These are phyloP conservation scores for Harmothoe impar DNA, from an alignment of 2,888 invertebrate genomes.

Conservation along the genomic window DNA sequence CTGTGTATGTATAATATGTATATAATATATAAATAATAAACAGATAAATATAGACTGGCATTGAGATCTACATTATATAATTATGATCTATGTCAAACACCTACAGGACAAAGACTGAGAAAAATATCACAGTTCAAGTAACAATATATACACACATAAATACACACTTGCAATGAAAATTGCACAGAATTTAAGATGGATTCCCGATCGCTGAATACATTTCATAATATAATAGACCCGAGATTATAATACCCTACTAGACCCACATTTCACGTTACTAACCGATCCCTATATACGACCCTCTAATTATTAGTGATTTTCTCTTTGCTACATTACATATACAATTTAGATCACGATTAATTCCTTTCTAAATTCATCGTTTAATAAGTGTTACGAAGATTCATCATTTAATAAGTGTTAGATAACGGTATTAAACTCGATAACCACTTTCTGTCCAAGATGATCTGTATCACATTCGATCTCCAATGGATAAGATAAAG, in stretches of 20 bases:
- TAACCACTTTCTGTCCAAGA: background rate
- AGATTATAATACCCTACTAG: too few species aligned
- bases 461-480: background rate
- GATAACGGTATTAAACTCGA: background rate
- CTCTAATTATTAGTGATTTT: too few species aligned
- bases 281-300: too few species aligned
- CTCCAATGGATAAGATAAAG: background rate
- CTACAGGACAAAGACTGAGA: constrained; percentile 15
- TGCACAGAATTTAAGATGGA: background rate
- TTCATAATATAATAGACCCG: background rate
- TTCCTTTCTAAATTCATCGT: too few species aligned
- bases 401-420: too few species aligned
- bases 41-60: background rate
- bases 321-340: too few species aligned
- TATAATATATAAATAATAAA: background rate
- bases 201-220: background rate
- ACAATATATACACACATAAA: background rate
- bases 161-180: background rate
- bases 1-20: background rate
- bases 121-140: constrained; percentile 23
- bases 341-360: too few species aligned
- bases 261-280: too few species aligned
- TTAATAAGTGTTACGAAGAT: too few species aligned
- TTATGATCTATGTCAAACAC: background rate
- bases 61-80: background rate